Evolutionary conservation across 2,113 vertebrate genomes (phyloP), one percentile per base, ranked within the genome.

Genomic region (Podarcis cretensis): DNA sequence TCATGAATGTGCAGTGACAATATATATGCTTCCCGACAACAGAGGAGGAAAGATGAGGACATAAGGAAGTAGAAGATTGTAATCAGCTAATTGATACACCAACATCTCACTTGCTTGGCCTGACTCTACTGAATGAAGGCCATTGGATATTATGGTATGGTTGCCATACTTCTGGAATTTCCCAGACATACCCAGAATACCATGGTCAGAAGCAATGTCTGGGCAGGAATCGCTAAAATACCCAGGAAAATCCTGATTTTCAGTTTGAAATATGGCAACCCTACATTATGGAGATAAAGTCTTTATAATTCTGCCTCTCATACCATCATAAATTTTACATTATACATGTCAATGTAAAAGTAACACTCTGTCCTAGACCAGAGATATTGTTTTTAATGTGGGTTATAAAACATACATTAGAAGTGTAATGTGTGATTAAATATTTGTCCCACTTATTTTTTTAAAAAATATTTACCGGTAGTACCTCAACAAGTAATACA

Each of bases 371-470:
- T 78, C 87, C 23, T 84, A 87, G 12, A 3, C 66, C 5, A 0
- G 57, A 91, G 81, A 48, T 93, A 32, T 80, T 90, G 3, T 90
- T 92, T 94, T 92, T 83, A 79, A 86, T 71, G 63, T 71, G 65
- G 43, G 68, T 82, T 5, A 89, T 90, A 91, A 91, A 86, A 73
- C 82, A 89, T 89, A 80, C 74, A 87, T 83, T 82, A 93, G 48
- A 10, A 81, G 63, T 20, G 66, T 87, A 87, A 89, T 85, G 14
- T 93, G 85, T 80, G 37, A 91, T 81, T 90, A 92, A 92, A 87
- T 91, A 81, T 40, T n/a, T 6, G 18, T 1, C 23, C 65, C 43
- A 27, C 85, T 84, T 84, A 21, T 82, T 84, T 59, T 59, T 40
- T 23, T 7, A 37, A 76, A 76, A 40, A 77, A 25, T n/a, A n/a